phyloP scores from a whole-genome alignment of 2,113 vertebrate species.

The Sinocyclocheilus maitianheensis region DNA sequence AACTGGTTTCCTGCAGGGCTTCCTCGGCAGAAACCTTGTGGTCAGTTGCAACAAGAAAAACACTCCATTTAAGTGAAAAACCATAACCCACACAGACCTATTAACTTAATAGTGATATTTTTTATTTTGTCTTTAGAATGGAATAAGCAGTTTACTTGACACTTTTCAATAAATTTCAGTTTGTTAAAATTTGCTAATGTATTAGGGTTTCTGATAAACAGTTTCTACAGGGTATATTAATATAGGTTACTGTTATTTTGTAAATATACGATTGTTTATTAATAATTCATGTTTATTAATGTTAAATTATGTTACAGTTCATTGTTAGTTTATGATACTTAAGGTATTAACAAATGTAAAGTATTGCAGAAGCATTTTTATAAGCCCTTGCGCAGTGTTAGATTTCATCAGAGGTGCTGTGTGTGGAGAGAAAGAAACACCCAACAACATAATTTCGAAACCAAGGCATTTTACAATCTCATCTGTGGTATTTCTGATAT shows the following conservation, averaged over 20 bases:
- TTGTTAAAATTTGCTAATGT: background rate
- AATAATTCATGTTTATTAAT: background rate
- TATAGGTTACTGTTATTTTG: background rate
- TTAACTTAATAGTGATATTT: background rate
- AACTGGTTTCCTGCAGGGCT: conserved; percentile 90
- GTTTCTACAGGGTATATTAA: background rate
- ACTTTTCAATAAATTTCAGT: background rate
- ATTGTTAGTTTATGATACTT: no score
- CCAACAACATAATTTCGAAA: background rate
- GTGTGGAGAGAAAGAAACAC: background rate
- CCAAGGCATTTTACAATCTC: background rate
- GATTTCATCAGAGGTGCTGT: background rate
- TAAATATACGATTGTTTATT: background rate
- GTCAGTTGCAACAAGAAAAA: conserved; percentile 69
- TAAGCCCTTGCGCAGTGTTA: background rate
- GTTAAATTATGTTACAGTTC: background rate
- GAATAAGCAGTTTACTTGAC: background rate
- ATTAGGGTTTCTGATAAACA: background rate
- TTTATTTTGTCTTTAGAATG: background rate
- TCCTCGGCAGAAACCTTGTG: conserved; percentile 88
- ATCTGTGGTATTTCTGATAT: background rate
- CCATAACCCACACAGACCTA: background rate
- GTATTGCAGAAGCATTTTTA: background rate
- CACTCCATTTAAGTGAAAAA: background rate
- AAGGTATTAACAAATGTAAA: no score